These are phyloP conservation scores for Cassiopea andromeda DNA, from an alignment of 30 jellyfish, hydroid and myxozoan species.

Conservation along the genomic window DNA sequence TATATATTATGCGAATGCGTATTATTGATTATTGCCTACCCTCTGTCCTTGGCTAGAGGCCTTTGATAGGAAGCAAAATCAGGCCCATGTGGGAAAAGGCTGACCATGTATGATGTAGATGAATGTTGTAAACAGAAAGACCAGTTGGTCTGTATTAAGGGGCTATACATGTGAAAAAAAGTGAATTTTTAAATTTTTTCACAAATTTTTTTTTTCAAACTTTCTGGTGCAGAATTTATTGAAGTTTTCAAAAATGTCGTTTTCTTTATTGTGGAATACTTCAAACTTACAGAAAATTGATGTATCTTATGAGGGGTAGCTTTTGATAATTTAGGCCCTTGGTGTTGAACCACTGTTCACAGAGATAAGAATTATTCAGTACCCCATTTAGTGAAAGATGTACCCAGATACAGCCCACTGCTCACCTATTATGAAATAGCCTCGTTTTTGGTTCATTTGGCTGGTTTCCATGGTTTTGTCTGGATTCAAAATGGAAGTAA, in stretches of 20 bases:
- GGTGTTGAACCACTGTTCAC: background rate
- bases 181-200: background rate
- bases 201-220: background rate
- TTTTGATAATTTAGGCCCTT: background rate
- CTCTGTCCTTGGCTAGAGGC: too few relatives aligned
- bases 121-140: too few relatives aligned
- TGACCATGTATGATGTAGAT: too few relatives aligned
- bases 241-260: background rate
- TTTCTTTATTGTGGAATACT: background rate
- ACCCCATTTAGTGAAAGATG: background rate
- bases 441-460: background rate
- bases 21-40: too few relatives aligned
- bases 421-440: background rate
- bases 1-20: too few relatives aligned
- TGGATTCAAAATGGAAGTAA: background rate
- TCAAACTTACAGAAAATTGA: background rate
- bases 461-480: background rate
- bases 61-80: too few relatives aligned
- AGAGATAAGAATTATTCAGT: background rate
- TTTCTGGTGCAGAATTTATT: background rate
- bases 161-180: background rate
- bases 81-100: too few relatives aligned
- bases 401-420: background rate
- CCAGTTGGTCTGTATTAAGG: too few relatives aligned
- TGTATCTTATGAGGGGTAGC: background rate